These are phyloP conservation scores for Acanthopleura granulata DNA, from an alignment of 2,888 invertebrate species.

Conservation along the genomic window DNA sequence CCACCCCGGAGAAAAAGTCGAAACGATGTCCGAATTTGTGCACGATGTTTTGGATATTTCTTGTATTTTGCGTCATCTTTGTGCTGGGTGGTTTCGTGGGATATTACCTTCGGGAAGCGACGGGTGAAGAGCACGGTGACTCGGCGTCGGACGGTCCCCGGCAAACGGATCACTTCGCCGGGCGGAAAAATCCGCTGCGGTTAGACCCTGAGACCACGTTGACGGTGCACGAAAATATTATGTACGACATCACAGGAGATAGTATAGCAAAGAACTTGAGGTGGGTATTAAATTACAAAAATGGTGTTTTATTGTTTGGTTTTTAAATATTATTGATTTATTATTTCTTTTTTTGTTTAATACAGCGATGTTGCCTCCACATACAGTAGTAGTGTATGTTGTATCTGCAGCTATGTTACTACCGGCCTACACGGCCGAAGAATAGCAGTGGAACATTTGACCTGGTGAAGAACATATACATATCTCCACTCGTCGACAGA, in stretches of 20 bases:
- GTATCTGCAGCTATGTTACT: too few species aligned
- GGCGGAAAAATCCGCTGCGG: constrained; percentile 2
- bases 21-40: constrained; percentile 13
- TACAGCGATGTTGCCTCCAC: too few species aligned
- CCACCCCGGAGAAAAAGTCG: neutral
- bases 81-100: constrained; percentile 50
- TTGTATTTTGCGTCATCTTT: constrained; percentile 39
- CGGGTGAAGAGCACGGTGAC: constrained; percentile 13
- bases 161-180: constrained; percentile 35
- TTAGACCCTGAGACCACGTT: constrained; percentile 33
- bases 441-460: too few species aligned
- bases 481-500: too few species aligned
- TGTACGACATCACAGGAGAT: constrained; percentile 45
- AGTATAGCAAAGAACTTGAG: constrained; percentile 37
- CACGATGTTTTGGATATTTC: constrained; percentile 7
- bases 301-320: too few species aligned
- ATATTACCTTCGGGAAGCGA: constrained; percentile 46
- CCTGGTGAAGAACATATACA: too few species aligned
- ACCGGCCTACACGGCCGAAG: too few species aligned
- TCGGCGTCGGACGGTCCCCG: constrained; percentile 22
- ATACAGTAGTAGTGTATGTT: too few species aligned
- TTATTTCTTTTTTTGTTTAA: too few species aligned
- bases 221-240: constrained; percentile 47
- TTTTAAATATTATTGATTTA: too few species aligned
- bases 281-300: constrained; percentile 32